These are phyloP conservation scores for Hemiscyllium ocellatum DNA, from an alignment of 2,113 vertebrate genomes.

Conservation along the genomic window DNA sequence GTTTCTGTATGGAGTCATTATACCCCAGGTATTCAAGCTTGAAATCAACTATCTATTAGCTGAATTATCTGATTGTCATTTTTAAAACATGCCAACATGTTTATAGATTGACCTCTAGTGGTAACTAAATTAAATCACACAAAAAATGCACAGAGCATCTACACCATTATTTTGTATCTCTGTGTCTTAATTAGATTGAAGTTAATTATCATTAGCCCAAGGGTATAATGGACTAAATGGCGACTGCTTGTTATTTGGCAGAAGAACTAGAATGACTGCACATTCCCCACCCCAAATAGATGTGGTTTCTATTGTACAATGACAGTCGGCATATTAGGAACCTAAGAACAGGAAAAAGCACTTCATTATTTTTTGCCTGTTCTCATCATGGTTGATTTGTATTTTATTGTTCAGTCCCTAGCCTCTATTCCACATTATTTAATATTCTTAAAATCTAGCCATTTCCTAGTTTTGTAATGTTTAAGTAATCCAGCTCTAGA, in stretches of 20 bases:
- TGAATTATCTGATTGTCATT: background rate
- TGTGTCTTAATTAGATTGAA: background rate
- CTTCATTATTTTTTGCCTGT: too few species aligned
- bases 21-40: background rate
- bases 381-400: background rate
- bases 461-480: background rate
- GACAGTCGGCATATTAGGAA: background rate
- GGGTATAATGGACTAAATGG: constrained; percentile 31
- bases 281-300: background rate
- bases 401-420: background rate
- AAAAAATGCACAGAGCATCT: background rate
- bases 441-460: background rate
- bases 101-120: background rate
- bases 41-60: background rate
- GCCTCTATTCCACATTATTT: background rate
- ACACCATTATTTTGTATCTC: background rate
- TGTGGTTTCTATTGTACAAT: background rate
- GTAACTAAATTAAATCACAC: background rate
- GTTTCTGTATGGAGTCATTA: background rate
- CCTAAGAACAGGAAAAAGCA: background rate
- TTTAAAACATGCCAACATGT: background rate
- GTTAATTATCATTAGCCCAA: background rate
- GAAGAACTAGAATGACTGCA: background rate
- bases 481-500: background rate
- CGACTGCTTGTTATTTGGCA: constrained; percentile 22